phyloP scores from a whole-genome alignment of 92 coral and sea anemone species.

The Palythoa grandiflora region DNA sequence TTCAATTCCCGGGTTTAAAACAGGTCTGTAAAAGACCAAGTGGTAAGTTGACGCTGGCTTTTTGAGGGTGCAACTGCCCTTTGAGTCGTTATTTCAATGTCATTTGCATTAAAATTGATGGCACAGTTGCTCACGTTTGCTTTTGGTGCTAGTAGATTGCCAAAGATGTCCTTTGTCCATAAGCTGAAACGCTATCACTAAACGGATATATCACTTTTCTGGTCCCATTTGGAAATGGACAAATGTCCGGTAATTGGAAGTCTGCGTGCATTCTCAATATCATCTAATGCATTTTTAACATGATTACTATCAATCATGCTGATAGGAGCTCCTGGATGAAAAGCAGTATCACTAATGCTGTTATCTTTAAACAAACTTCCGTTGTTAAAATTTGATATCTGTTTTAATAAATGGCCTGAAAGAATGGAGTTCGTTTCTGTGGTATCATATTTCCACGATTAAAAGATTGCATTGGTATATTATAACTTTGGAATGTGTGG shows the following conservation, averaged over 20 bases:
- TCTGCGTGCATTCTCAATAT: not conserved
- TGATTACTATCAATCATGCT: not conserved
- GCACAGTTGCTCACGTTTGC: not conserved
- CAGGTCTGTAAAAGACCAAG: too few species aligned
- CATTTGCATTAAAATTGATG: not conserved
- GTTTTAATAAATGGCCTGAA: not conserved
- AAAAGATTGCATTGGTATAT: not conserved
- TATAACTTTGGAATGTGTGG: not conserved
- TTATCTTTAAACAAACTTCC: not conserved
- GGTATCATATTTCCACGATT: not conserved
- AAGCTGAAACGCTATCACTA: not conserved
- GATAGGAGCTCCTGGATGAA: too few species aligned
- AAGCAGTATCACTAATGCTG: too few species aligned
- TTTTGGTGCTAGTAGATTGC: not conserved
- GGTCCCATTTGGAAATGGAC: not conserved
- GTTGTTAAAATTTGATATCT: not conserved
- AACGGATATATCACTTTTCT: not conserved
- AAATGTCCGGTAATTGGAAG: not conserved
- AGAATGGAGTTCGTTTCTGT: not conserved
- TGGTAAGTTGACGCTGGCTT: not conserved
- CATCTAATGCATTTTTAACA: not conserved
- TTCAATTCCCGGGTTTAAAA: not conserved
- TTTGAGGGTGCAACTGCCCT: not conserved
- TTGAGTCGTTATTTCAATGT: not conserved
- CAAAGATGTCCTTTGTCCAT: slow-evolving; percentile 2